Base-by-base conservation (phyloP, 2,888 invertebrate genomes). In the Chaetogeoica ovagalla region DNA sequence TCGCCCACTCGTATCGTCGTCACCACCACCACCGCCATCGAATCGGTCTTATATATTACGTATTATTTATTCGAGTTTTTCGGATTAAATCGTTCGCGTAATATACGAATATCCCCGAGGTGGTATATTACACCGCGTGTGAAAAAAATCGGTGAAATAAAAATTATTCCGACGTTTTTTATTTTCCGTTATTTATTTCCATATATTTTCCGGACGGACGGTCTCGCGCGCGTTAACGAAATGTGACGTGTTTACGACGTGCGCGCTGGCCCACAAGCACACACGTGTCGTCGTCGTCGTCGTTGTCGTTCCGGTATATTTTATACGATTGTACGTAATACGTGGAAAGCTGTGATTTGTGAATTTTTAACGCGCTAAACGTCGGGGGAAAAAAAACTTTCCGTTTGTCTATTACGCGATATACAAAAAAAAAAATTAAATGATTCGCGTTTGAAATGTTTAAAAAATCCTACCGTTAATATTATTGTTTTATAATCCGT, bases 191-290 rank as follows among this genome's bases (percentile, higher is more conserved):
- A 55, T 73, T 59, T 57, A 57, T 60, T 48, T 59, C 21, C 30
- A 5, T 55, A 11, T 43, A 9, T 43, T 43, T 19, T 23, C 13
- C 21, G 7, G 8, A 19, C 48, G 48, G 43, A 43, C 48, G 48
- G 48, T 13, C 48, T 9, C 48, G 48, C 48, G 48, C 48, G 48
- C 11, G 79, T 43, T 79, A 79, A 79, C 65, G 71, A 79, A 79
- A 79, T 79, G 79, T 79, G 79, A 79, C 79, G 57, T 79, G 71
- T 79, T 79, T 79, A 79, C 57, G 71, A 63, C 63, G 75, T 7
- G 37, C 13, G 48, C 48, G 15, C 11, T 7, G 43, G 43, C 15
- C 17, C 57, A 39, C 5, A 19, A 17, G 37, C 30, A 30, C 4
- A 30, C 30, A 3, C 48, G 15, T 11, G 9, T 48, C 48, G 48